Evolutionary conservation across 53 echinoderm and acorn worm genomes (phyloP).

Genomic region (Echinometra lucunter): DNA sequence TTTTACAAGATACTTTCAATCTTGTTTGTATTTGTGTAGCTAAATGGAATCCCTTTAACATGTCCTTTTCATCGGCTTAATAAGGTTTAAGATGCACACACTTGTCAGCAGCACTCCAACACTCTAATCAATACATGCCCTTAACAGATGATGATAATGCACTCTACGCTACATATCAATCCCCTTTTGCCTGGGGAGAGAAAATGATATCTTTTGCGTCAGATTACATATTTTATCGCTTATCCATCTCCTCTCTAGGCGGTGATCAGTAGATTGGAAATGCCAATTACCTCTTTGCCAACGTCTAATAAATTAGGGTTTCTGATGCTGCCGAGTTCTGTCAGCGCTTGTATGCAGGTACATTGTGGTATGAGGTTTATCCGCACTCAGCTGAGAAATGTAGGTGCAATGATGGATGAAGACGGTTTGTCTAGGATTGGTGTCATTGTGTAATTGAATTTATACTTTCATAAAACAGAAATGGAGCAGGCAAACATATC

Average conservation of each 20-base stretch:
- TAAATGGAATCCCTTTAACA: constrained; percentile 26
- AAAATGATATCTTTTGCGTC: constrained; percentile 16
- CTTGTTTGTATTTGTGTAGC: neutral
- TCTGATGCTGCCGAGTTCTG: constrained; percentile 2
- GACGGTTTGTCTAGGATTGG: neutral
- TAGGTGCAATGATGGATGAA: neutral
- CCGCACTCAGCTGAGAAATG: neutral
- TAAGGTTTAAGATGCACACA: neutral
- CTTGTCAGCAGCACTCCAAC: constrained; percentile 24
- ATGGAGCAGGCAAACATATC: neutral
- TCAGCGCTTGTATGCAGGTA: neutral
- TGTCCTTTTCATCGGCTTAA: constrained; percentile 13
- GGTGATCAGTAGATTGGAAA: constrained; percentile 41
- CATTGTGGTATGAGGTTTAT: neutral
- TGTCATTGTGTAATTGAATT: constrained; percentile 16
- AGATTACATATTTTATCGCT: constrained; percentile 58
- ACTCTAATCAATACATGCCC: constrained; percentile 25
- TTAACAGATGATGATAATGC: constrained; percentile 18
- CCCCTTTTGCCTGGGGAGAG: neutral
- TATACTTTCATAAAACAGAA: neutral
- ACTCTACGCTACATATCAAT: constrained; percentile 5
- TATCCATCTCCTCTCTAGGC: constrained; percentile 37
- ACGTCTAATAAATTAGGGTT: constrained; percentile 39
- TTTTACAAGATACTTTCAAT: neutral
- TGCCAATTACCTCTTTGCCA: constrained; percentile 48